These are phyloP conservation scores for Drosophila grimshawi DNA, from an alignment of 1,140 invertebrate genomes.

Conservation along the genomic window DNA sequence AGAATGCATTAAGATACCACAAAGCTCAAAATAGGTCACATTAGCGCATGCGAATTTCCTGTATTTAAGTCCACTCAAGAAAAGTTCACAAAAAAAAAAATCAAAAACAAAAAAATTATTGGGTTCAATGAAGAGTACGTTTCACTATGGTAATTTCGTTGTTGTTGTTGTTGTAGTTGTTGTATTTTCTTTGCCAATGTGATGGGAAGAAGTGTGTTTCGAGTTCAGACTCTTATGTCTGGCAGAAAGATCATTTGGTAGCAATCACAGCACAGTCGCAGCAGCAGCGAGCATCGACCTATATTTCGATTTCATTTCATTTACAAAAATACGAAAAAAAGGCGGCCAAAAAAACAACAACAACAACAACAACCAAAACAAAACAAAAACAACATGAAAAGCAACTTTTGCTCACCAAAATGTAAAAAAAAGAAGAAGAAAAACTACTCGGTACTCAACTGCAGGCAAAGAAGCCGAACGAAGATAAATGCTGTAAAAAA, in stretches of 20 bases:
- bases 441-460: conserved; percentile 67
- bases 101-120: conserved; percentile 1
- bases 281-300: conserved; percentile 64
- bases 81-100: not conserved
- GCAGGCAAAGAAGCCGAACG: conserved; percentile 77
- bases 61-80: not conserved
- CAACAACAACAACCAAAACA: conserved; percentile 9
- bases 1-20: conserved; percentile 1
- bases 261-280: not conserved
- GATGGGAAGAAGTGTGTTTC: conserved; percentile 65
- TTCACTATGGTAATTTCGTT: conserved; percentile 5
- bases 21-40: conserved; percentile 11
- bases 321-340: conserved; percentile 69
- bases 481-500: conserved; percentile 77
- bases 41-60: conserved; percentile 1
- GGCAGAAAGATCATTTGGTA: conserved; percentile 52
- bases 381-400: conserved; percentile 51
- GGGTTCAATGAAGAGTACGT: conserved; percentile 1
- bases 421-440: not conserved
- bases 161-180: conserved; percentile 9
- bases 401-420: conserved; percentile 46
- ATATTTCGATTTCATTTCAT: conserved; percentile 79
- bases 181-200: conserved; percentile 31
- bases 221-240: conserved; percentile 59
- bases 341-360: conserved; percentile 31